Conservation (phyloP, 1,140 invertebrate species). For the Tetragonula clypearis region DNA sequence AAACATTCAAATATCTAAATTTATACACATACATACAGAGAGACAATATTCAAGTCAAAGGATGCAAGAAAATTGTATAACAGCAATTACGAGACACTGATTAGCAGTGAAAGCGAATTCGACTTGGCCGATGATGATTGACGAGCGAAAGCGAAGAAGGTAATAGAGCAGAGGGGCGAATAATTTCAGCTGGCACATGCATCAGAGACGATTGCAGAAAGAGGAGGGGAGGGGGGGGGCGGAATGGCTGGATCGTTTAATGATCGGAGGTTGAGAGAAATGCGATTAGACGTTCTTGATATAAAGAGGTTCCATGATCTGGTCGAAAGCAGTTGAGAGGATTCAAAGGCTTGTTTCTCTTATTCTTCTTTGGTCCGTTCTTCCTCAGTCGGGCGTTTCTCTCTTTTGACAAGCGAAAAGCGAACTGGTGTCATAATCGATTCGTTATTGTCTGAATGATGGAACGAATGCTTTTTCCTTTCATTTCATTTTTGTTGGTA, state of each 20-base stretch:
- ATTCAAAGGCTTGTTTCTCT: conserved; percentile 32
- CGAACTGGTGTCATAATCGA: background rate
- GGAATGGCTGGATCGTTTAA: background rate
- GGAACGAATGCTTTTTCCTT: too few relatives aligned
- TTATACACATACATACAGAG: background rate
- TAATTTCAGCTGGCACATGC: conserved; percentile 11
- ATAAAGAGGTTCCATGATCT: conserved; percentile 54
- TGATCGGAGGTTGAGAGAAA: conserved; percentile 48
- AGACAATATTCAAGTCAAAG: too few relatives aligned
- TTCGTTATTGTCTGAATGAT: background rate
- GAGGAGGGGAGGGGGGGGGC: background rate
- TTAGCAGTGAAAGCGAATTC: background rate
- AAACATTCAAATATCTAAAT: background rate
- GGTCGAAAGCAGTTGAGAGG: conserved; percentile 36
- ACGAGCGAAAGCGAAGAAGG: background rate
- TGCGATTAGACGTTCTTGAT: conserved; percentile 55
- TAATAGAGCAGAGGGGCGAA: background rate
- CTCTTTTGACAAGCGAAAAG: background rate
- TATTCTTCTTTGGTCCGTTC: background rate
- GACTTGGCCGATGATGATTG: conserved; percentile 9
- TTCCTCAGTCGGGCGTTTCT: background rate
- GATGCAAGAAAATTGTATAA: background rate
- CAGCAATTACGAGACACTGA: background rate
- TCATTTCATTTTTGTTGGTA: background rate
- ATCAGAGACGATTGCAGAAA: background rate